Base-by-base conservation (phyloP, 2,113 vertebrate species). In the Crypturellus undulatus region DNA sequence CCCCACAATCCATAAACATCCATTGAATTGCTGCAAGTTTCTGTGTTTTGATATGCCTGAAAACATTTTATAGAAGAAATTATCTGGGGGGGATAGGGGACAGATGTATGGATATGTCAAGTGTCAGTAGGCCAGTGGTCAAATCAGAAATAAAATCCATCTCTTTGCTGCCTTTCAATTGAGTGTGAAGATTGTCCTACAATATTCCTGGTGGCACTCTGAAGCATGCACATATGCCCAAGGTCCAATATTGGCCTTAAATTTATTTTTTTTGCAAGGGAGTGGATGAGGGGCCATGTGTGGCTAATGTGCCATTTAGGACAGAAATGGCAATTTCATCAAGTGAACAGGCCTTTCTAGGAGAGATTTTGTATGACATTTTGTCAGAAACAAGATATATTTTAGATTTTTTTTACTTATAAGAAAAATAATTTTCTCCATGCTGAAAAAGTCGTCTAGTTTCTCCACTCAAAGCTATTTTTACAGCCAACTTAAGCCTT, bases 191-290 rank as follows among this genome's bases (percentile, higher is more conserved):
- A 22, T 24, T 76, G 43, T 59, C 32, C 56, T 5, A 2, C 10
- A 79, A 69, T 49, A 32, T 18, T 40, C 8, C 2, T 52, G 1
- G 1, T 15, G 8, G 24, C 10, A 13, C 10, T 77, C 26, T 47
- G 28, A 83, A 14, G 3, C 56, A 10, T n/a, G 47, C 8, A 28
- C 6, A 32, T 0, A 0, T 22, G 24, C 28, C 42, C 25, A 65
- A 79, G 62, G 26, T 9, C 75, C 9, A 80, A 25, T 4, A 14
- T 10, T 14, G 47, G 2, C 1, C 1, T 78, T 21, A n/a, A 32
- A 16, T 4, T 26, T 20, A 21, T 43, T 22, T 45, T 20, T 45
- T 51, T 58, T 65, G 45, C 38, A 38, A 38, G 38, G 38, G 38
- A 38, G 38, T 42, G 9, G 9, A 8, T 20, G 43, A 16, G 43